Evolutionary conservation across 2,797 vertebrate genomes (phyloP).

Genomic region (Ptychobarbus kaznakovi): DNA sequence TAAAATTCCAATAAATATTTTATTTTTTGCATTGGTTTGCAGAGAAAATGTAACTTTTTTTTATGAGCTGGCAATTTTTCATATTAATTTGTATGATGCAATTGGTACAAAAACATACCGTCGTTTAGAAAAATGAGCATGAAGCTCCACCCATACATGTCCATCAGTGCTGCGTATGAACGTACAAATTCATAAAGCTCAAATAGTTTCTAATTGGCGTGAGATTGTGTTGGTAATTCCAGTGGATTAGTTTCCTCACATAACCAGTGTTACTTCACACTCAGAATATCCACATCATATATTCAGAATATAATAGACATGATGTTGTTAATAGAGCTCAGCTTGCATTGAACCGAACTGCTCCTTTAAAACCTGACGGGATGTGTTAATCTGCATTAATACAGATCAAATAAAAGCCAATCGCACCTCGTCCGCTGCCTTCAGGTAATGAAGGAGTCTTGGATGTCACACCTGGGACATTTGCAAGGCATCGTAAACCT

Average conservation of each 20-base stretch:
- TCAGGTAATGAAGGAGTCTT: slow-evolving; percentile 36
- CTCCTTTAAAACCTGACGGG: not conserved
- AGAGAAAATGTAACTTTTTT: not conserved
- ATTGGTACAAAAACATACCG: not conserved
- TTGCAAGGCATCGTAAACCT: slow-evolving; percentile 66
- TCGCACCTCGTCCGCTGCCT: slow-evolving; percentile 7
- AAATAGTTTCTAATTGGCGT: not conserved
- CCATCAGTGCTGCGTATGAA: not conserved
- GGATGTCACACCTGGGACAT: slow-evolving; percentile 72
- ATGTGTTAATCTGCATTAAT: not conserved
- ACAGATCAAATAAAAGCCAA: not conserved
- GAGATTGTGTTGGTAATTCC: not conserved
- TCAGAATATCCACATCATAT: not conserved
- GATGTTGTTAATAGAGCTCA: not conserved
- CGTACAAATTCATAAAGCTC: not conserved
- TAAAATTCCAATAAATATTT: not conserved
- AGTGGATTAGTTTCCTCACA: not conserved
- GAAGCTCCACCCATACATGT: not conserved
- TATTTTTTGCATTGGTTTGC: too few species aligned
- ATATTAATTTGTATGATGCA: not conserved
- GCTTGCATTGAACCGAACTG: not conserved
- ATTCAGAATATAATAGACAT: not conserved
- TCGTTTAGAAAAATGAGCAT: too few species aligned
- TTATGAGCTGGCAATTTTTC: not conserved
- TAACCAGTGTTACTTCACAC: not conserved